Percentiles rank a stretch among this genome's conserved stretches.
Evolutionary conservation across 2,888 invertebrate genomes (phyloP).

Genomic region (Cenopis cana): DNA sequence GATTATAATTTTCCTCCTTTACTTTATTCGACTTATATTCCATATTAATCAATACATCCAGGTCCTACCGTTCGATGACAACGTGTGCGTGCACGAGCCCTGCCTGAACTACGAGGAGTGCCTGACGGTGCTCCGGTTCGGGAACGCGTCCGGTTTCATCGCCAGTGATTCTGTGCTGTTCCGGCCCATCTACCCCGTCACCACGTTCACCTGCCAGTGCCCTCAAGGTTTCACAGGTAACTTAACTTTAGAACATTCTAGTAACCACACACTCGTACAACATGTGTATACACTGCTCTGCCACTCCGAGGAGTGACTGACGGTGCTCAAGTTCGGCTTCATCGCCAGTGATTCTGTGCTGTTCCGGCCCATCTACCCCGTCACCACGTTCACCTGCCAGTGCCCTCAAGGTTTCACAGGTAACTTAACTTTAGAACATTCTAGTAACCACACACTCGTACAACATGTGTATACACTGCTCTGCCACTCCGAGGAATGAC

Average conservation of each 20-base stretch:
- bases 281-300: slow-evolving; percentile 97
- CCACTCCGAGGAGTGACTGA: slow-evolving; percentile 95
- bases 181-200: slow-evolving; percentile 97
- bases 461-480: slow-evolving; percentile 97
- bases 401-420: slow-evolving; percentile 97
- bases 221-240: slow-evolving; percentile 95
- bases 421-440: slow-evolving; percentile 54
- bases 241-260: neutral
- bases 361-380: slow-evolving; percentile 97
- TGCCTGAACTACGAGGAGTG: slow-evolving; percentile 98
- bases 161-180: slow-evolving; percentile 95
- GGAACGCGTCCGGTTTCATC: slow-evolving; percentile 96
- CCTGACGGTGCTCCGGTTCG: slow-evolving; percentile 95
- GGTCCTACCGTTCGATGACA: slow-evolving; percentile 98
- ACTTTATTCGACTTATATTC: neutral
- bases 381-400: slow-evolving; percentile 96
- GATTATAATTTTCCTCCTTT: neutral
- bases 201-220: slow-evolving; percentile 96
- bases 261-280: slow-evolving; percentile 86
- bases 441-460: slow-evolving; percentile 65
- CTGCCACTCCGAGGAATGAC: slow-evolving; percentile 96
- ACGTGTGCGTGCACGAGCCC: slow-evolving; percentile 97
- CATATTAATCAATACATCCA: slow-evolving; percentile 58
- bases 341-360: slow-evolving; percentile 95
- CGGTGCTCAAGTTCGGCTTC: slow-evolving; percentile 96